Percentiles rank a stretch among this genome's conserved stretches.
phyloP scores from a whole-genome alignment of 1,140 invertebrate species.

The Trichogramma pretiosum region DNA sequence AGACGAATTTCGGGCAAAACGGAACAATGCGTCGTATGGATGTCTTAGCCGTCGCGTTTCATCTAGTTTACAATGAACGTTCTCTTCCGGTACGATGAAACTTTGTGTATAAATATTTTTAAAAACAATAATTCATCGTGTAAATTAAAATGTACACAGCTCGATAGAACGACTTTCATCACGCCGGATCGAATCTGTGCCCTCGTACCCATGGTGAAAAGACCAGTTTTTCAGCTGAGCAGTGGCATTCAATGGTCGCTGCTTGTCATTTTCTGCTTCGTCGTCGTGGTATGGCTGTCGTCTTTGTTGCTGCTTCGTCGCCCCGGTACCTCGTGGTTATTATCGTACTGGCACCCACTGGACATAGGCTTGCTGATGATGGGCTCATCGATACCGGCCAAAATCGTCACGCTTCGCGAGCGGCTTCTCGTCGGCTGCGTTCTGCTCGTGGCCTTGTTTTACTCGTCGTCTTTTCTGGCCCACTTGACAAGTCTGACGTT shows the following conservation, averaged over 20 bases:
- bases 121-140: too few relatives aligned
- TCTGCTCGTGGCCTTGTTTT: not conserved
- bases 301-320: not conserved
- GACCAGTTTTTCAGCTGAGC: not conserved
- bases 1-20: not conserved
- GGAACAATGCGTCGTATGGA: constrained; percentile 1
- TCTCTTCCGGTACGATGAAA: not conserved
- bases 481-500: not conserved
- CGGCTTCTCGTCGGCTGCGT: not conserved
- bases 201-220: not conserved
- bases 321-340: too few relatives aligned
- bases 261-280: not conserved
- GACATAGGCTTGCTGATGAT: not conserved
- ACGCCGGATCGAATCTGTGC: not conserved
- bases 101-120: too few relatives aligned
- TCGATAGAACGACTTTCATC: constrained; percentile 3
- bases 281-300: not conserved
- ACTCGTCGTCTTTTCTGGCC: constrained; percentile 2
- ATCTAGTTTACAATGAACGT: not conserved
- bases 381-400: not conserved
- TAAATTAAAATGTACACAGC: not conserved
- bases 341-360: not conserved
- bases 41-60: constrained; percentile 3
- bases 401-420: not conserved
- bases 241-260: not conserved